A percentile compares a stretch with the other conserved stretches of the same genome.
Conservation (phyloP, 2,797 vertebrate species). For the Microctenopoma lineatum region DNA sequence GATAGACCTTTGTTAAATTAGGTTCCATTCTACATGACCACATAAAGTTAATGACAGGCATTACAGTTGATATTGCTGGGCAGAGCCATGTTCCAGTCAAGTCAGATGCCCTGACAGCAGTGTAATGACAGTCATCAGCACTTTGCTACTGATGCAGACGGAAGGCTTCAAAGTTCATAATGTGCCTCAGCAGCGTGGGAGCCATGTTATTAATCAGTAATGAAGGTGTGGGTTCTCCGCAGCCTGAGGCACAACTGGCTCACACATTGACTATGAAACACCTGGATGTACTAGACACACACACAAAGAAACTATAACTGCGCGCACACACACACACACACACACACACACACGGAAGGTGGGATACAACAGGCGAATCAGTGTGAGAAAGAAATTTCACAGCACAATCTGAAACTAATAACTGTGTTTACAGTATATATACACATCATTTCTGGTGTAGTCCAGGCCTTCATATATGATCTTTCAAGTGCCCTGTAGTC, state of each 20-base stretch:
- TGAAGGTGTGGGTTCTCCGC: conserved; percentile 46
- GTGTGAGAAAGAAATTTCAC: conserved; percentile 8
- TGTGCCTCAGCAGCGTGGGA: conserved; percentile 58
- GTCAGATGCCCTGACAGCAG: conserved; percentile 40
- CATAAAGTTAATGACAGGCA: neutral
- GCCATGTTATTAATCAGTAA: conserved; percentile 69
- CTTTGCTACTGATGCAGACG: conserved; percentile 58
- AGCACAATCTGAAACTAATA: neutral
- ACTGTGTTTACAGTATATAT: neutral
- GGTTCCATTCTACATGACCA: conserved; percentile 1
- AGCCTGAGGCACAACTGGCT: conserved; percentile 45
- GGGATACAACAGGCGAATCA: neutral
- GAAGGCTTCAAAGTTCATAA: conserved; percentile 68
- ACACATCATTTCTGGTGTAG: no score
- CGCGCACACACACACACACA: neutral
- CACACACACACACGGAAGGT: neutral
- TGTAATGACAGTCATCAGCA: conserved; percentile 74
- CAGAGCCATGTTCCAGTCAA: conserved; percentile 56
- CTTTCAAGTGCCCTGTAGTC: neutral
- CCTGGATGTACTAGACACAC: conserved; percentile 50
- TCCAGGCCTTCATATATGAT: no score
- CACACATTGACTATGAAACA: conserved; percentile 51
- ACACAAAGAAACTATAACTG: neutral
- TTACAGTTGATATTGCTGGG: conserved; percentile 2
- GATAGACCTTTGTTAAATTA: neutral